These are phyloP conservation scores for Poecilia latipinna DNA, from an alignment of 2,113 vertebrate genomes.

Conservation along the genomic window DNA sequence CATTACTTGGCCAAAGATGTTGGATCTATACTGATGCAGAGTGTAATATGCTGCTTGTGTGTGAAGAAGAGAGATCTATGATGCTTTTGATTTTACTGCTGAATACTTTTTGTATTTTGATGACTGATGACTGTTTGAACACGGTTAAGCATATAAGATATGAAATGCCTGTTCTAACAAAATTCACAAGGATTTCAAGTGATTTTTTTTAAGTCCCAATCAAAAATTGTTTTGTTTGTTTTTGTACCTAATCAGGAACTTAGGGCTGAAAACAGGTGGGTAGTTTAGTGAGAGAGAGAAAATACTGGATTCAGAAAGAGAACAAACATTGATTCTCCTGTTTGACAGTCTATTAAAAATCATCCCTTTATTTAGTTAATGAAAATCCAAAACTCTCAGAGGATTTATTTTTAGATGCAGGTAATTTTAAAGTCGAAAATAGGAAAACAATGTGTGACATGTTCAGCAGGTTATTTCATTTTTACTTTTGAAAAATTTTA, in stretches of 20 bases:
- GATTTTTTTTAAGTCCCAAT: not conserved
- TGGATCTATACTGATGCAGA: not conserved
- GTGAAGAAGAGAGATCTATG: not conserved
- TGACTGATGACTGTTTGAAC: not conserved
- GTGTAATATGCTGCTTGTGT: not conserved
- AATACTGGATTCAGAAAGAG: no score
- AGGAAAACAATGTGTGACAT: no score
- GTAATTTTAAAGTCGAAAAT: not conserved
- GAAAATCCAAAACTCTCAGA: not conserved
- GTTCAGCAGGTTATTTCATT: no score
- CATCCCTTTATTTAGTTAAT: not conserved
- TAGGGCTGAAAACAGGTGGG: no score
- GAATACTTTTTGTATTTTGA: not conserved
- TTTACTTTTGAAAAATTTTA: not conserved
- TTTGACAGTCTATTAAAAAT: not conserved
- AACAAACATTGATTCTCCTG: no score
- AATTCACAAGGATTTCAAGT: not conserved
- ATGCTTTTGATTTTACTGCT: not conserved
- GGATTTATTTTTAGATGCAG: not conserved
- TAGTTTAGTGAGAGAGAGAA: no score
- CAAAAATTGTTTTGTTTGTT: not conserved
- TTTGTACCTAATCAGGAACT: no score
- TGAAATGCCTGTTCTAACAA: not conserved
- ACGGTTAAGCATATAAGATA: not conserved
- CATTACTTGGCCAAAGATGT: not conserved